phyloP scores from a whole-genome alignment of 2,888 invertebrate species.

The Sipha maydis region DNA sequence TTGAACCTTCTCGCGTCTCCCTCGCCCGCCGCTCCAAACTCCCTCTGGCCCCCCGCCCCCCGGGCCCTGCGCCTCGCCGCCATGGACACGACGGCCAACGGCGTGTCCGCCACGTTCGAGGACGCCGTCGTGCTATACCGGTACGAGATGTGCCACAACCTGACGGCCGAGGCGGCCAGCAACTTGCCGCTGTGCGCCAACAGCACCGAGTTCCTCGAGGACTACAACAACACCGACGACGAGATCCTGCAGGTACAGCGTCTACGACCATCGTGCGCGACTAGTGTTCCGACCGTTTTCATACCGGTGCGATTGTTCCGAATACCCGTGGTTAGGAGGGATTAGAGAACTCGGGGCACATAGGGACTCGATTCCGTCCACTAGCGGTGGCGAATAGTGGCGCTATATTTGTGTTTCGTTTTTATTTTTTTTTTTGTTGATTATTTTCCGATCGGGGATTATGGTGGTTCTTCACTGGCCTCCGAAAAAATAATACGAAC shows the following conservation, averaged over 20 bases:
- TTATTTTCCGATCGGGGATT: too few species aligned
- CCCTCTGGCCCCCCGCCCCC: neutral
- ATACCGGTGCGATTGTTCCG: neutral
- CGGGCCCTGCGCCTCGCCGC: neutral
- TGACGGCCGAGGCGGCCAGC: conserved; percentile 9
- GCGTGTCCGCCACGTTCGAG: neutral
- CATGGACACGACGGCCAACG: neutral
- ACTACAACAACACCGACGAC: conserved; percentile 44
- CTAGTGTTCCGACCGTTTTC: too few species aligned
- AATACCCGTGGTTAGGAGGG: neutral
- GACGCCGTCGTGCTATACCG: neutral
- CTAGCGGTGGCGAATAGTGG: too few species aligned
- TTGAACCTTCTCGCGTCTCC: neutral
- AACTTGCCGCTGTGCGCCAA: conserved; percentile 22
- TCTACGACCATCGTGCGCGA: neutral
- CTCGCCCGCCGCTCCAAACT: neutral
- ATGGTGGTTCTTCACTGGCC: too few species aligned
- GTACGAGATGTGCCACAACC: conserved; percentile 47
- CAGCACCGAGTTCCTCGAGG: conserved; percentile 13
- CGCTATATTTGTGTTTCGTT: too few species aligned
- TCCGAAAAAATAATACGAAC: too few species aligned
- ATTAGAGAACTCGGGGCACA: too few species aligned
- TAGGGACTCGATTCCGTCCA: too few species aligned
- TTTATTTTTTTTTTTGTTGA: too few species aligned
- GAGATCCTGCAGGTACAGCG: conserved; percentile 29